Base-by-base conservation (phyloP, 2,113 vertebrate genomes). In the Dicrurus megarhynchus region DNA sequence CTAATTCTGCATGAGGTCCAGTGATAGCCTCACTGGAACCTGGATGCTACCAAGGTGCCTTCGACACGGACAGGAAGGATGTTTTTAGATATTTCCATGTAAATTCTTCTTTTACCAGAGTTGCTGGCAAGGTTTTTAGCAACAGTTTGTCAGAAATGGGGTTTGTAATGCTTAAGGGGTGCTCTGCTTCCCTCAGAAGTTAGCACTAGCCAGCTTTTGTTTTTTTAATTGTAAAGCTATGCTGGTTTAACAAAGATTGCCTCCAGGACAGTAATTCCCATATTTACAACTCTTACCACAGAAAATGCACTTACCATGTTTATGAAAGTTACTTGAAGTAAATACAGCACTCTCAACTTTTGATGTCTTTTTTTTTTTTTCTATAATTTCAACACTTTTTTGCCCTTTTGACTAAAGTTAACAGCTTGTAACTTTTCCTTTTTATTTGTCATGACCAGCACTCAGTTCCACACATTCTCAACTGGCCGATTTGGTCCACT, bases 271-370 rank as follows among this genome's bases (percentile, higher is more conserved):
- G 26, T 65, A 90, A 67, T 92, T 93, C 87, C 79, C 83, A 56
- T 96, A 90, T 94, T 95, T 85, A 86, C 79, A 81, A 70, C 79
- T 80, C 55, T 92, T 77, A 75, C 90, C 75, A 60, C 85, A 95
- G 85, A 92, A 95, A 91, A 94, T 84, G 79, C 24, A 27, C 47
- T 94, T 83, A 73, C 52, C 21, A 56, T 68, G 64, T 92, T 86
- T 94, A 68, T 90, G 41, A 75, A 94, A 93, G 79, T 93, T 78
- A 60, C 63, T 90, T 87, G 75, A 93, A 89, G 57, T 90, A 91
- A 91, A 71, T 56, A 79, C n/a, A 67, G 50, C 59, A 79, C 35
- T 28, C 81, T 82, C 0, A 0, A 82, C 46, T 95, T 95, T 73
- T 93, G 56, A 92, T 75, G 39, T 10, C 22, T 59, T 84, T 55